Evolutionary conservation across 2,113 vertebrate genomes (phyloP), one percentile per base, ranked within the genome.

Genomic region (Leucosticte australis): DNA sequence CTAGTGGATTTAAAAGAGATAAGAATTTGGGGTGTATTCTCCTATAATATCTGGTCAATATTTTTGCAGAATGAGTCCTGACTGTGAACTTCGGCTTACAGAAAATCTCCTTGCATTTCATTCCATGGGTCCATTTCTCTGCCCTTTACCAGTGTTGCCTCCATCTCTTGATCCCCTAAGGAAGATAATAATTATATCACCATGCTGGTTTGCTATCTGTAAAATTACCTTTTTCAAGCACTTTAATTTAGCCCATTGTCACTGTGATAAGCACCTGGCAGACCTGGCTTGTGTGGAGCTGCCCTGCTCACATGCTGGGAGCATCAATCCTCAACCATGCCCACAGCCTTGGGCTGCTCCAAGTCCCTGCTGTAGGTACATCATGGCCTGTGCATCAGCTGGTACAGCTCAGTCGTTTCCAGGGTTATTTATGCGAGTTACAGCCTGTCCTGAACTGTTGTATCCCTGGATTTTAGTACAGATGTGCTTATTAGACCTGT

Each of bases 301-400:
- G 44, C 49, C 2, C 2, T 44, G 46, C 55, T 80, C 8, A 9
- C 5, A 0, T 41, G 0, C 6, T 15, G 70, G 46, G 47, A 46
- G 15, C 47, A 27, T 53, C 77, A 49, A 2, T 27, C 33, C 35
- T 67, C 70, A 78, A 41, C 52, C 8, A 1, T 76, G 59, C 35
- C 64, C 41, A 5, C 52, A 46, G 49, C 70, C 70, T 62, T 59
- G 67, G 35, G 62, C 26, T 49, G 78, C 14, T 37, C 31, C 1
- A 19, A 3, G 70, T 53, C 47, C 26, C 57, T 52, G 35, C 68
- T 1, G 0, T 5, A 26, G 80, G 83, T n/a, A 68, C 62, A 60
- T 26, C 3, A 0, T 0, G 13, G 39, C 41, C 80, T 42, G 49
- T 67, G 24, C 4, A 3, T 75, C 67, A 52, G 1, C 67, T 59